Evolutionary conservation across 1,140 invertebrate genomes (phyloP).

Genomic region (Philotrypesis tridentata): DNA sequence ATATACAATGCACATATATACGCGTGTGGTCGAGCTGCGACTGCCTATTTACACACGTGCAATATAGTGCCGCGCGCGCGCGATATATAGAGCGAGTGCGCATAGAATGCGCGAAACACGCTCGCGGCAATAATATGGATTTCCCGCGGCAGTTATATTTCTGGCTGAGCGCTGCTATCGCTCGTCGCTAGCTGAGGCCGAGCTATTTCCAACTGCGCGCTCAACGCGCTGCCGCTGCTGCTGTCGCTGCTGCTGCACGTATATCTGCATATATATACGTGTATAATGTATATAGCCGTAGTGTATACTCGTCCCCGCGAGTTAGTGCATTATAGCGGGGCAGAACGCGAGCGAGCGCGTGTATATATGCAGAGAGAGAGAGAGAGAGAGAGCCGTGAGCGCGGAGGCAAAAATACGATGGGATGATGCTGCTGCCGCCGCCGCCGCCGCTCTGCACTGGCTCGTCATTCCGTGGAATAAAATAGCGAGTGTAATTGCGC

Average conservation of each 20-base stretch:
- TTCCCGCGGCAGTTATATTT: not conserved
- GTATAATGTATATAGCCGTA: too few relatives aligned
- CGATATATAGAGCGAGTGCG: too few relatives aligned
- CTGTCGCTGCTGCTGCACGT: too few relatives aligned
- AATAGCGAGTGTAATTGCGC: slow-evolving; percentile 1
- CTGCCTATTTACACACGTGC: too few relatives aligned
- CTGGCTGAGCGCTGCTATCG: not conserved
- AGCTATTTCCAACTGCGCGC: not conserved
- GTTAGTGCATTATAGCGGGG: not conserved
- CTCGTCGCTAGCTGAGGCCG: not conserved
- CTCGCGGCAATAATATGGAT: not conserved
- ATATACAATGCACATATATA: too few relatives aligned
- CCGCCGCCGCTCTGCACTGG: too few relatives aligned
- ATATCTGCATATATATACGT: not conserved
- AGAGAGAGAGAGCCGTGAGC: too few relatives aligned
- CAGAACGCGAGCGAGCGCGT: not conserved
- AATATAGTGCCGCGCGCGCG: too few relatives aligned
- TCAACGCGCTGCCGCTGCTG: too few relatives aligned
- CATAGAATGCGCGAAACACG: not conserved
- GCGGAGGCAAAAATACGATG: not conserved
- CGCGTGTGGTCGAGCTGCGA: too few relatives aligned
- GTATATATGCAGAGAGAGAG: too few relatives aligned
- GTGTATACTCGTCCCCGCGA: not conserved
- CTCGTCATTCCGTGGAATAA: not conserved
- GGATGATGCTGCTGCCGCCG: not conserved